A percentile compares a stretch with the other conserved stretches of the same genome.
Evolutionary conservation across 2,797 vertebrate species (phyloP).

Genomic region (Sebastes glaucus): DNA sequence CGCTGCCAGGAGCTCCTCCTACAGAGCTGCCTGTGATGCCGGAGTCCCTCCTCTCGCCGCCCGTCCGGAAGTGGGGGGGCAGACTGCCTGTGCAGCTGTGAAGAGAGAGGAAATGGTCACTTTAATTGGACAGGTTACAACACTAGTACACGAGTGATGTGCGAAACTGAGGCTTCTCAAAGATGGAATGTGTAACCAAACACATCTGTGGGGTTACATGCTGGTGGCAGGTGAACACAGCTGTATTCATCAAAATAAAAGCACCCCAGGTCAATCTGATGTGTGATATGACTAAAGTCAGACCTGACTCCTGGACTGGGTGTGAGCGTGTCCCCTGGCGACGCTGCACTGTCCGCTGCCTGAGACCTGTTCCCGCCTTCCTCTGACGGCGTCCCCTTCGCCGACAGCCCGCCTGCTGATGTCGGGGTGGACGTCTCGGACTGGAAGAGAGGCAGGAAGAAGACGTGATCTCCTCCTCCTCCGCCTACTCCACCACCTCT

Average conservation of each 20-base stretch:
- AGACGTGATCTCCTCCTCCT: slow-evolving; percentile 82
- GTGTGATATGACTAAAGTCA: not conserved
- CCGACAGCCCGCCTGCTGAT: slow-evolving; percentile 86
- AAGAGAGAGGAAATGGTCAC: not conserved
- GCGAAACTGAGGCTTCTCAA: too few species aligned
- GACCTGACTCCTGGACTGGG: slow-evolving; percentile 69
- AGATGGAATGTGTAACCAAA: not conserved
- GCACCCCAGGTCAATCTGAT: too few species aligned
- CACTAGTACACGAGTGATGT: not conserved
- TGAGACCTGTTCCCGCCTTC: slow-evolving; percentile 84
- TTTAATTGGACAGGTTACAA: not conserved
- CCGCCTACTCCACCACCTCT: slow-evolving; percentile 78
- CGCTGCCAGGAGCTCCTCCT: not conserved
- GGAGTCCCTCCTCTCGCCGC: slow-evolving; percentile 56
- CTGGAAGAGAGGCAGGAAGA: slow-evolving; percentile 91
- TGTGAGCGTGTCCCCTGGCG: slow-evolving; percentile 74
- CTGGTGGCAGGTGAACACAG: not conserved
- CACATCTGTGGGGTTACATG: not conserved
- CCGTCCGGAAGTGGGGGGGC: slow-evolving; percentile 76
- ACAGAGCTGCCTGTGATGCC: not conserved
- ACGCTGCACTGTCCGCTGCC: slow-evolving; percentile 61
- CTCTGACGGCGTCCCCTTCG: slow-evolving; percentile 90
- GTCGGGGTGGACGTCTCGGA: slow-evolving; percentile 92
- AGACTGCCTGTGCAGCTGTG: slow-evolving; percentile 73
- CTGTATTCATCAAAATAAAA: not conserved